Conservation (phyloP, 2,113 vertebrate genomes). For the Probosciger aterrimus region DNA sequence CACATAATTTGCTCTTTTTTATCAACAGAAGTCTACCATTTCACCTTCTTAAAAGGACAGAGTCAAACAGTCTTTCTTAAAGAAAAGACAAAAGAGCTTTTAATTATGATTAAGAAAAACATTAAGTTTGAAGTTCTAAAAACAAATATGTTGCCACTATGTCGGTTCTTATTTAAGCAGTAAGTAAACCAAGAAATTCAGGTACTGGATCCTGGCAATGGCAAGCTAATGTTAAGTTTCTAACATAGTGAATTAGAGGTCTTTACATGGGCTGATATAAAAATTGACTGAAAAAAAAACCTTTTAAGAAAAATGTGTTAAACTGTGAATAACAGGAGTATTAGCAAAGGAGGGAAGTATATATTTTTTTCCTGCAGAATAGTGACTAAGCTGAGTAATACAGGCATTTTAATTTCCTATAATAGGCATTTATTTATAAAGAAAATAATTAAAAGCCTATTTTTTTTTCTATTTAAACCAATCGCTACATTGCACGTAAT, state of each 20-base stretch:
- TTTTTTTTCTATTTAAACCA: neutral
- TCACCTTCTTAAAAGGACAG: neutral
- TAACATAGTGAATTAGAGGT: neutral
- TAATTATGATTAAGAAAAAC: neutral
- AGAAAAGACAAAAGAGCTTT: neutral
- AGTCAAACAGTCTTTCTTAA: neutral
- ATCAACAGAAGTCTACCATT: neutral
- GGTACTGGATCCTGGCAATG: neutral
- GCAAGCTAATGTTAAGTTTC: neutral
- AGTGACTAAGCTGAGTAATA: neutral
- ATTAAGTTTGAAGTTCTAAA: neutral
- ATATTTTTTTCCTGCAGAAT: neutral
- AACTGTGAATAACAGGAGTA: neutral
- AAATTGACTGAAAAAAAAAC: neutral
- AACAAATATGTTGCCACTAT: fast-evolving
- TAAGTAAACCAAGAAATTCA: neutral
- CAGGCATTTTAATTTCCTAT: neutral
- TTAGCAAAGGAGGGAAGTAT: neutral
- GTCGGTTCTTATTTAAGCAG: neutral
- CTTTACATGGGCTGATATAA: neutral
- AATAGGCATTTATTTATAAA: neutral
- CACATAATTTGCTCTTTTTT: neutral
- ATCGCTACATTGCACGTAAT: neutral
- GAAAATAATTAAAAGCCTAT: neutral
- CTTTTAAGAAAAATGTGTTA: neutral